phyloP scores from a whole-genome alignment of 2,888 invertebrate genomes.

The Tenthredo scrophulariae region DNA sequence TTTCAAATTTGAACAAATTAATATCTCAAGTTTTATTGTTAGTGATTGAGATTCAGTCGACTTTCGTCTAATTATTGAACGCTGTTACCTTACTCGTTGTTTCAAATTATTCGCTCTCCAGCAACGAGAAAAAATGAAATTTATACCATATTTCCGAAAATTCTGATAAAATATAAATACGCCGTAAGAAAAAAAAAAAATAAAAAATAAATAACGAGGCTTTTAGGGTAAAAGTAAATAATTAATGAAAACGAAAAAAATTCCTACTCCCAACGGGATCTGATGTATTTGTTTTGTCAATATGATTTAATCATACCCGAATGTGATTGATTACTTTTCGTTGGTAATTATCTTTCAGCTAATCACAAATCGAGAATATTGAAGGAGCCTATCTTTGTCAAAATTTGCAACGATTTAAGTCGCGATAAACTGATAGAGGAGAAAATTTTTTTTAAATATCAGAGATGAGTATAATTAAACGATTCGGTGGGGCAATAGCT shows the following conservation, averaged over 20 bases:
- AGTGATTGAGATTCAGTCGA: conserved; percentile 35
- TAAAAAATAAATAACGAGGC: neutral
- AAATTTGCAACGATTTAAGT: neutral
- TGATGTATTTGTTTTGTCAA: neutral
- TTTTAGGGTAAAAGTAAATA: neutral
- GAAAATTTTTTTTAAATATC: neutral
- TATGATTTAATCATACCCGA: neutral
- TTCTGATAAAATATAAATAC: neutral
- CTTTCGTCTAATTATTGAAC: conserved; percentile 22
- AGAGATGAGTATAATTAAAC: neutral
- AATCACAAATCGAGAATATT: neutral
- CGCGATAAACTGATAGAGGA: neutral
- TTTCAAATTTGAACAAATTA: neutral
- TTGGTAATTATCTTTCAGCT: too few species aligned
- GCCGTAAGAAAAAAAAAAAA: neutral
- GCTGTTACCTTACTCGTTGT: conserved; percentile 13
- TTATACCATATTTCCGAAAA: neutral
- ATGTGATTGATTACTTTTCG: neutral
- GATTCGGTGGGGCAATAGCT: neutral
- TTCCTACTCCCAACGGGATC: neutral
- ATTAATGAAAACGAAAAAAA: neutral
- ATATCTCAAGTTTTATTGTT: conserved; percentile 1
- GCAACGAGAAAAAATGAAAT: neutral
- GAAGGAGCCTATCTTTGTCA: neutral
- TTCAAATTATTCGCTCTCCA: neutral